Percentiles rank a stretch among this genome's conserved stretches.
Evolutionary conservation across 2,888 invertebrate genomes (phyloP).

Genomic region (Microplitis deprimator): DNA sequence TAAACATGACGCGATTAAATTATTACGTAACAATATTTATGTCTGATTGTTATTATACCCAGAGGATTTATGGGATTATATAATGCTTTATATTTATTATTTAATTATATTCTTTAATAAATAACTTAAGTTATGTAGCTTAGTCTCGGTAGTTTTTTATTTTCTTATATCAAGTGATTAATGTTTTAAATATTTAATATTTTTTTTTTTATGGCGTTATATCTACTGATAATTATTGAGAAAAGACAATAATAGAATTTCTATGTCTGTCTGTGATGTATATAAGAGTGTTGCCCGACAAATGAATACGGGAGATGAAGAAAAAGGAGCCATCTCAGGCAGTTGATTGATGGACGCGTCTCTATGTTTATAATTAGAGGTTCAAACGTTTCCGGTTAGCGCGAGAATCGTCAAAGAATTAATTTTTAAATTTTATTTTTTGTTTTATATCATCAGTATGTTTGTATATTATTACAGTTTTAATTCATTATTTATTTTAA

Average conservation of each 20-base stretch:
- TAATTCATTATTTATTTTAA: neutral
- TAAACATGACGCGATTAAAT: neutral
- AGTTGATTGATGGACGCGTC: conserved; percentile 69
- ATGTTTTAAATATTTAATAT: too few relatives aligned
- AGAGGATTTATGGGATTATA: neutral
- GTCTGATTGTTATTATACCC: conserved; percentile 4
- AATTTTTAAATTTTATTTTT: conserved; percentile 8
- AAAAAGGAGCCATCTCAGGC: conserved; percentile 24
- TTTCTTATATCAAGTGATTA: neutral
- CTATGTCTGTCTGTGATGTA: neutral
- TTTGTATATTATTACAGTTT: neutral
- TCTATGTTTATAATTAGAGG: conserved; percentile 70
- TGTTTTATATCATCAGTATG: neutral
- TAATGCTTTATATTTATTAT: conserved; percentile 9
- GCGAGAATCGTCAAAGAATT: conserved; percentile 35
- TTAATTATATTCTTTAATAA: conserved; percentile 9
- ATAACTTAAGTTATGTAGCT: neutral
- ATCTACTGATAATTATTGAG: neutral
- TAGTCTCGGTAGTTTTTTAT: neutral
- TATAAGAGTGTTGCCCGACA: neutral
- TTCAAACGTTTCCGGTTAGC: conserved; percentile 46
- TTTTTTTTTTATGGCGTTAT: too few relatives aligned
- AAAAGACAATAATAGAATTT: conserved; percentile 1
- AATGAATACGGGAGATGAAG: conserved; percentile 24
- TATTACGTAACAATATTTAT: neutral